Conservation (phyloP, 1,140 invertebrate genomes). For the Lepidotrigona ventralis region DNA sequence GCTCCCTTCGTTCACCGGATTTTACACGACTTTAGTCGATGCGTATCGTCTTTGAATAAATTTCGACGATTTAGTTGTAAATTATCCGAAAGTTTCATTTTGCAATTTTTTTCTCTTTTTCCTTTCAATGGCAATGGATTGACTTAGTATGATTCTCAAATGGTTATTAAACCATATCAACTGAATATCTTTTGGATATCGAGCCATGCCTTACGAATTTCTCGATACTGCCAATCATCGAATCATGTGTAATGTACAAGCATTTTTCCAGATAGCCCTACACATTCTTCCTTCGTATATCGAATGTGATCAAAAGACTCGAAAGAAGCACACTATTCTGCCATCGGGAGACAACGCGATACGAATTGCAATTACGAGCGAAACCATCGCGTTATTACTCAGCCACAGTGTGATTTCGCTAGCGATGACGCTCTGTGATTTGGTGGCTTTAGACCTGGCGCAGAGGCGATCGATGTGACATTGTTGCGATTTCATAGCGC, state of each 20-base stretch:
- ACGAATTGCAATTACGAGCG: slow-evolving; percentile 3
- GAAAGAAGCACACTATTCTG: background rate
- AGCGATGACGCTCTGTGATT: background rate
- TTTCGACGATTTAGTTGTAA: too few relatives aligned
- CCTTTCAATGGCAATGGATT: too few relatives aligned
- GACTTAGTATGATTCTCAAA: too few relatives aligned
- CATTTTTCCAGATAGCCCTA: background rate
- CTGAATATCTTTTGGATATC: background rate
- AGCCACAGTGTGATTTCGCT: background rate
- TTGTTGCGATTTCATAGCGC: background rate
- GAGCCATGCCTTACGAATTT: background rate
- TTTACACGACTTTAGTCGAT: background rate
- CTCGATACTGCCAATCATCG: background rate
- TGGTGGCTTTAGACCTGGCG: background rate
- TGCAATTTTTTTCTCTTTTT: too few relatives aligned
- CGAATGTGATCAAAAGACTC: background rate
- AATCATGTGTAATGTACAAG: background rate
- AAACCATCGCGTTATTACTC: background rate
- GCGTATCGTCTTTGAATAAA: too few relatives aligned
- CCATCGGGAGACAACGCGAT: background rate
- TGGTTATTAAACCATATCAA: too few relatives aligned
- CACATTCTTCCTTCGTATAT: background rate
- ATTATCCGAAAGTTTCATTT: too few relatives aligned
- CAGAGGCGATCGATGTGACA: background rate
- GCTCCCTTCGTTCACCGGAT: background rate